Percentiles rank a stretch among this genome's conserved stretches.
Conservation (phyloP, 2,888 invertebrate genomes). For the Orthosia gracilis region DNA sequence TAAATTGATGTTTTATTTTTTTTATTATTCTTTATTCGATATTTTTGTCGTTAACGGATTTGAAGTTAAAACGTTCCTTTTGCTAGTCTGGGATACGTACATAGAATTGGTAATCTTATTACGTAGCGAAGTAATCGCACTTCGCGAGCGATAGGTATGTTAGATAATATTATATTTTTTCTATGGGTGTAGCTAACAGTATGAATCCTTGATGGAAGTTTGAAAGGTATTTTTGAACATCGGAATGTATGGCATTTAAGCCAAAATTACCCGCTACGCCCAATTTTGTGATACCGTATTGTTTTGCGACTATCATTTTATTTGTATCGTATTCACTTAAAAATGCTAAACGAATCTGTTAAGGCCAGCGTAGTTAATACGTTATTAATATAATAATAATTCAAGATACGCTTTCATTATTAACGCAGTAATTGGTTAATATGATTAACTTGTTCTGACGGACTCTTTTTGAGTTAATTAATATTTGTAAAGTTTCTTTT, state of each 20-base stretch:
- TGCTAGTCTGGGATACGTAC: constrained; percentile 77
- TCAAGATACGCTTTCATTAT: constrained; percentile 4
- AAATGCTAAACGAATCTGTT: constrained; percentile 23
- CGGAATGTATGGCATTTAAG: not conserved
- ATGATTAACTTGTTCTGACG: constrained; percentile 19
- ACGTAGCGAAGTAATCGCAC: constrained; percentile 53
- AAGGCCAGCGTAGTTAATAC: constrained; percentile 25
- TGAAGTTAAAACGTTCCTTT: constrained; percentile 75
- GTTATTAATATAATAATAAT: constrained; percentile 8
- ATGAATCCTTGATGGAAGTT: not conserved
- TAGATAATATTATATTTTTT: constrained; percentile 37
- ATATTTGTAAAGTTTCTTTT: too few relatives aligned
- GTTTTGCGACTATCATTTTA: constrained; percentile 15
- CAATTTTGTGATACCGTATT: constrained; percentile 34
- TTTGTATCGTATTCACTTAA: not conserved
- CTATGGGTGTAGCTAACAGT: constrained; percentile 30
- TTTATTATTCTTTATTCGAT: constrained; percentile 59
- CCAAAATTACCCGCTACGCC: not conserved
- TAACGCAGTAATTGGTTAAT: constrained; percentile 31
- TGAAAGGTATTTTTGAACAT: constrained; percentile 11
- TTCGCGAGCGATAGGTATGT: constrained; percentile 47
- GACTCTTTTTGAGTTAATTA: not conserved
- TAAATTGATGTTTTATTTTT: constrained; percentile 65
- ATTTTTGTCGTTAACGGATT: constrained; percentile 56
- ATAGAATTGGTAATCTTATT: constrained; percentile 63